Conservation (phyloP, 2,113 vertebrate genomes). For the Puffinus mauretanicus region DNA sequence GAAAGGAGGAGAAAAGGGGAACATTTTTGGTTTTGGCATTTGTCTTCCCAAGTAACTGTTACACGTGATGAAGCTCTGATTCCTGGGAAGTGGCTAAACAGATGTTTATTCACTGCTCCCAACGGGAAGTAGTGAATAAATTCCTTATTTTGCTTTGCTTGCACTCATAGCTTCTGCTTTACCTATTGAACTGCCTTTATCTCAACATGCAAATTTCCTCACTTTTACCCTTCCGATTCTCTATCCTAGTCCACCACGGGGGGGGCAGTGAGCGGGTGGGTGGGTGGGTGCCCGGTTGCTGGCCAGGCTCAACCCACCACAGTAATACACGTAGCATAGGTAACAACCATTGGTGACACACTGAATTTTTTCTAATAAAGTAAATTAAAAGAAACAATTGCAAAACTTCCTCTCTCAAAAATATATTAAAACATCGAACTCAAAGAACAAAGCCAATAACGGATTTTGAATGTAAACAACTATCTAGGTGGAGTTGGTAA, state of each 20-base stretch:
- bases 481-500: not conserved
- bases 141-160: not conserved
- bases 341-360: not conserved
- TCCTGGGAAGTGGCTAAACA: not conserved
- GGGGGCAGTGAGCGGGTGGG: not conserved
- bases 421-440: not conserved
- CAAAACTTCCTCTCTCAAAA: not conserved
- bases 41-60: not conserved
- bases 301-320: not conserved
- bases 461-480: not conserved
- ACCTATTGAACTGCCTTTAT: not conserved
- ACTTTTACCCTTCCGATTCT: not conserved
- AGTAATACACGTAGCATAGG: not conserved
- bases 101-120: not conserved
- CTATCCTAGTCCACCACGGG: not conserved
- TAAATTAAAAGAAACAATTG: not conserved
- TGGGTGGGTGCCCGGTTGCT: not conserved
- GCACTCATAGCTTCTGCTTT: not conserved
- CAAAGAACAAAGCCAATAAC: not conserved
- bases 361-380: not conserved
- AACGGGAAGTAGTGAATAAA: not conserved
- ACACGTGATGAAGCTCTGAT: not conserved
- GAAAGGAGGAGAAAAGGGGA: not conserved
- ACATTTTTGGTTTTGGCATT: not conserved
- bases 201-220: not conserved